Evolutionary conservation across 1,140 invertebrate genomes (phyloP), one percentile per base, ranked within the genome.

Genomic region (Antheraea pernyi): DNA sequence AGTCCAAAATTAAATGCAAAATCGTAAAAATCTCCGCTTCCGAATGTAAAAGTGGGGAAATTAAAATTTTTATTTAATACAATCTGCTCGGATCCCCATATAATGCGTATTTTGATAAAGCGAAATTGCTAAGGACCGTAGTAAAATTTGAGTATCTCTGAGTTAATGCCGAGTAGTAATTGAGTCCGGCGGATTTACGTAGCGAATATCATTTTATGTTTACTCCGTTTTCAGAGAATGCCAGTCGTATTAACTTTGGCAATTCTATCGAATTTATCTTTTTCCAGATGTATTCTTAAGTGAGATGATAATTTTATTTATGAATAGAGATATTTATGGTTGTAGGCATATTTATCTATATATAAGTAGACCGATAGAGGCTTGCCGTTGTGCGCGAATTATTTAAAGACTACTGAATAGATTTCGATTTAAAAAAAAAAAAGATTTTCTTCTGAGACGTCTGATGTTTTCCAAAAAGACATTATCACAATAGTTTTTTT

Each of bases 41-140:
- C 53, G 65, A 74, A 70, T 73, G 74, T 74, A 78, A 77, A 70
- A 69, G 63, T 70, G 68, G 70, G 77, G 61, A 73, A 78, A 78
- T 82, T 78, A 83, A 82, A 76, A 77, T 80, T 59, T 87, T 85
- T 83, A 85, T 82, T 81, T 70, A 37, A 65, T 67, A 75, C 75
- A 77, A 79, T 85, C 76, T 71, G 68, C 71, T 60, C 71, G 68
- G 74, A 65, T 48, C 22, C 70, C 75, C 76, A 77, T 84, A 84
- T 80, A 84, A 84, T 78, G 75, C 69, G 75, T 78, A 80, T 85
- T 86, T 86, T 86, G 84, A 86, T 88, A 88, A 88, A 88, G 81
- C 75, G 75, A 77, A 83, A 86, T 88, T 81, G 78, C 82, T 76
- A 67, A 77, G 79, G 80, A 68, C 74, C 60, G 80, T 74, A 81